A percentile compares a stretch with the other conserved stretches of the same genome.
These are phyloP conservation scores for Glomeris maerens DNA, from an alignment of 1,140 invertebrate genomes.

Conservation along the genomic window DNA sequence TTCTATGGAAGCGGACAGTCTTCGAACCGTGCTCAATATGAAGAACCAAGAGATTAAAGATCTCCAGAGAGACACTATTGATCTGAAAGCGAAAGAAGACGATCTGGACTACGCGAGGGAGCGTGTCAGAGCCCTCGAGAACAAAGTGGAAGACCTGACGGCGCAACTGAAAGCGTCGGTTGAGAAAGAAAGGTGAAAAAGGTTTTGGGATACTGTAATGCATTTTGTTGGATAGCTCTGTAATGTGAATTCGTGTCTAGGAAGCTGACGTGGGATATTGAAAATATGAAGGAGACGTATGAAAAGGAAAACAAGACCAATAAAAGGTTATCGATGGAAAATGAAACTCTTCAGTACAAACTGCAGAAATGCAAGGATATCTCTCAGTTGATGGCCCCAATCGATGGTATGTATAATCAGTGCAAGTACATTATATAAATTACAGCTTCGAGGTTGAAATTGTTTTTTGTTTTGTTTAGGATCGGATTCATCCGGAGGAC, in stretches of 20 bases:
- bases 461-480: too few species aligned
- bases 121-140: background rate
- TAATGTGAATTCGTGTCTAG: constrained; percentile 24
- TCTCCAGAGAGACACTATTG: constrained; percentile 11
- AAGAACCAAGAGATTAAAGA: constrained; percentile 18
- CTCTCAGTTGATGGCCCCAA: too few species aligned
- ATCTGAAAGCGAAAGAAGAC: constrained; percentile 8
- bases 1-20: constrained; percentile 20
- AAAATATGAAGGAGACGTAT: constrained; percentile 50
- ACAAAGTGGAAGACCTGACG: background rate
- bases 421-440: too few species aligned
- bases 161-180: background rate
- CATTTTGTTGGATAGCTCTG: background rate
- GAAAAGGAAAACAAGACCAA: constrained; percentile 58
- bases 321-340: constrained; percentile 56
- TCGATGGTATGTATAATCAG: too few species aligned
- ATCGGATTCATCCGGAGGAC: too few species aligned
- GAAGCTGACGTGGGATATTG: constrained; percentile 40
- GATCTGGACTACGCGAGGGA: background rate
- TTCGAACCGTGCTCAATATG: constrained; percentile 20
- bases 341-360: constrained; percentile 74
- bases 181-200: constrained; percentile 15
- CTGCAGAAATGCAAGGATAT: constrained; percentile 33
- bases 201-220: too few species aligned
- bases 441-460: too few species aligned